A percentile compares a stretch with the other conserved stretches of the same genome.
Evolutionary conservation across 2,113 vertebrate genomes (phyloP).

Genomic region (Myotis yumanensis): DNA sequence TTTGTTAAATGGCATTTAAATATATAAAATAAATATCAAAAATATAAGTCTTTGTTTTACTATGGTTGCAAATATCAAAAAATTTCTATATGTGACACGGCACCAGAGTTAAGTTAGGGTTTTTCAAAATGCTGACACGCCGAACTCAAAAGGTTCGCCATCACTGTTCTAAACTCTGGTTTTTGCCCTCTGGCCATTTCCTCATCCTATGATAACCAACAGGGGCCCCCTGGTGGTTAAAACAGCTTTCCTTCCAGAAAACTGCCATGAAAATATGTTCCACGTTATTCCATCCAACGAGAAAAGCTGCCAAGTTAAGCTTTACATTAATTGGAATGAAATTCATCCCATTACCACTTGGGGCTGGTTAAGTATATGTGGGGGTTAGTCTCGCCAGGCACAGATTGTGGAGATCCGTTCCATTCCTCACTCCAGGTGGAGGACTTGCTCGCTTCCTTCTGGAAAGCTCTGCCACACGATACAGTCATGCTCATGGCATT

Average conservation of each 20-base stretch:
- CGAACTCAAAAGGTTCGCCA: too few species aligned
- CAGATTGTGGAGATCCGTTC: neutral
- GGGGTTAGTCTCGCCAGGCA: neutral
- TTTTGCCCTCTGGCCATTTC: neutral
- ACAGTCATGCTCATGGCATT: slow-evolving; percentile 74
- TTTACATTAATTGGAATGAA: neutral
- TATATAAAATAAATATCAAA: too few species aligned
- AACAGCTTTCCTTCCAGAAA: neutral
- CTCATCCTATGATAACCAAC: neutral
- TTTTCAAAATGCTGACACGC: too few species aligned
- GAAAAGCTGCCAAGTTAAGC: neutral
- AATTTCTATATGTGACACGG: too few species aligned
- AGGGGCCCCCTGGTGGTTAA: slow-evolving; percentile 63
- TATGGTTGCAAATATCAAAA: too few species aligned
- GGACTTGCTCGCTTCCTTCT: slow-evolving; percentile 79
- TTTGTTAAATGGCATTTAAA: too few species aligned
- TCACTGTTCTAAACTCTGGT: neutral
- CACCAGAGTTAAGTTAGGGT: too few species aligned
- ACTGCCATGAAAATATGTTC: neutral
- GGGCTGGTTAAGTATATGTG: neutral
- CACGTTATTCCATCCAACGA: neutral
- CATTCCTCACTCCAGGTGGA: slow-evolving; percentile 71
- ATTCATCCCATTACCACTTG: neutral
- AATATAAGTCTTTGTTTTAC: too few species aligned
- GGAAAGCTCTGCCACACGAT: slow-evolving; percentile 82